phyloP scores from a whole-genome alignment of 2,797 vertebrate species.

The Pristis pectinata region DNA sequence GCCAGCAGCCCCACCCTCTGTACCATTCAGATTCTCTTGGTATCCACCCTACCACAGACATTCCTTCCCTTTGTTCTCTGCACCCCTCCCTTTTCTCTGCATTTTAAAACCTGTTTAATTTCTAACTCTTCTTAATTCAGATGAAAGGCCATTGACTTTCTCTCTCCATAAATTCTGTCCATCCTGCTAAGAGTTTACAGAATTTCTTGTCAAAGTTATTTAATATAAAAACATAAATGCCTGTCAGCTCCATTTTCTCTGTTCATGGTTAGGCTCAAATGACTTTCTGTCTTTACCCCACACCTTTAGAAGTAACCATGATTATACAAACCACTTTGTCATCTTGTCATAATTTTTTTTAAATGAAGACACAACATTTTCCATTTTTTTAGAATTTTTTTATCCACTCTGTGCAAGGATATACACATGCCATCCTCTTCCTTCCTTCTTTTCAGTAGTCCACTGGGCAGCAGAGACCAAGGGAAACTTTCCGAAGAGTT shows the following conservation, averaged over 20 bases:
- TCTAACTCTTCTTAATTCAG: too few species aligned
- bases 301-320: background rate
- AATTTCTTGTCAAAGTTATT: too few species aligned
- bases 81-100: too few species aligned
- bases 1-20: too few species aligned
- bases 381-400: background rate
- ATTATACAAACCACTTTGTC: background rate
- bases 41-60: too few species aligned
- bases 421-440: background rate
- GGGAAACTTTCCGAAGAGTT: background rate
- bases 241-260: background rate
- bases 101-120: too few species aligned
- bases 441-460: background rate
- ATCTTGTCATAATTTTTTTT: background rate
- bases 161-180: too few species aligned
- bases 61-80: too few species aligned
- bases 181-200: too few species aligned
- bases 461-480: background rate
- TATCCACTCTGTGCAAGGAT: background rate
- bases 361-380: background rate
- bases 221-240: background rate
- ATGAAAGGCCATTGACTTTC: too few species aligned
- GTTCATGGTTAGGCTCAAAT: background rate
- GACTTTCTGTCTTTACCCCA: background rate
- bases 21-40: too few species aligned